Evolutionary conservation across 1,140 invertebrate species (phyloP), one percentile per base, ranked within the genome.

Genomic region (Mizuhopecten yessoensis): DNA sequence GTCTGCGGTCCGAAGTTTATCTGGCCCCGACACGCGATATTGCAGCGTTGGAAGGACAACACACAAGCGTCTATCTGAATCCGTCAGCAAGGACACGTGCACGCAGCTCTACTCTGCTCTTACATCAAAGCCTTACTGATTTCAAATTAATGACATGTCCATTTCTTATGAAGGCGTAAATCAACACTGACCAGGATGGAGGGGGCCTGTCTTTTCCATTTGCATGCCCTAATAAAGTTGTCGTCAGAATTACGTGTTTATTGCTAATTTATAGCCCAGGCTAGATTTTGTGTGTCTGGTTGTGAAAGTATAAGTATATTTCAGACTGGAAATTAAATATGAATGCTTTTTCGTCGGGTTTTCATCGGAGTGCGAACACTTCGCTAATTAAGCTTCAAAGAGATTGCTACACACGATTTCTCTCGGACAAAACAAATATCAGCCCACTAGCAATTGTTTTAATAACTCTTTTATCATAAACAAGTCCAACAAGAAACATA

Each of bases 261-360:
- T 29, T 3, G 57, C 9, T 17, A 75, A 75, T 75, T 75, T 75
- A 75, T 75, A n/a, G 57, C n/a, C 57, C 23, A 5, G 23, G 57
- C 23, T 75, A 75, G 57, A 29, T 75, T 75, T 75, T 75, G 57
- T 75, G 57, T n/a, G 57, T 75, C 57, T 75, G 57, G 23, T 75
- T 75, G 57, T 75, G 57, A 75, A 75, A 75, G 29, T 75, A 75
- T 75, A 75, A 75, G 57, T 75, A 75, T 75, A 75, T 75, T 75
- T 75, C 57, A 75, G 57, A 75, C 57, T 75, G n/a, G 57, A 75
- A 75, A 75, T 75, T 75, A 75, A 75, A 75, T 75, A 75, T 75
- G 57, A 75, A 75, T 75, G 57, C 29, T 75, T 75, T 75, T 75
- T n/a, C 57, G 57, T 75, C 57, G 57, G 23, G 57, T 75, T 75